Base-by-base conservation (phyloP, 2,113 vertebrate species). In the Channa maculata region DNA sequence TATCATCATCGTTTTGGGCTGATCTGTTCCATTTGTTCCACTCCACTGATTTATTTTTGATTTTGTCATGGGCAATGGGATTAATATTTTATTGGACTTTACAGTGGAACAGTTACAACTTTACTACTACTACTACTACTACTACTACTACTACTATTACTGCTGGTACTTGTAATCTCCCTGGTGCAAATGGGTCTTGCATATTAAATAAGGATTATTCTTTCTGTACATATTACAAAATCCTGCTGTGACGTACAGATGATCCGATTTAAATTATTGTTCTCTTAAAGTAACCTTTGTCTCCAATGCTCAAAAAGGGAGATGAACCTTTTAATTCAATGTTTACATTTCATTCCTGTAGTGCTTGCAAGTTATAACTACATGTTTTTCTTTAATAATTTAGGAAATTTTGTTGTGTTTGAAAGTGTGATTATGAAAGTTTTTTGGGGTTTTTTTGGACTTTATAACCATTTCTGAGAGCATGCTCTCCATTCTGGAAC, bases 1-100 rank as follows among this genome's bases (percentile, higher is more conserved):
- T 72, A 65, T 49, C 68, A 67, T 79, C 36, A 61, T 75, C 73
- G 75, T 62, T 77, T 75, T 73, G 39, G 63, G 64, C 45, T 71
- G 54, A 78, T 81, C 77, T 65, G 50, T 46, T 70, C 68, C 37
- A 65, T 65, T 79, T 86, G 67, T 61, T 61, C 65, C 58, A 41
- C 60, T 65, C 38, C 34, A 57, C 41, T 34, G 46, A 60, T 52
- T 69, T n/a, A 24, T 54, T 60, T 75, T 66, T 76, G 54, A 69
- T 77, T 77, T 67, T 51, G 41, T 59, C 34, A 55, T 46, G 45
- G 52, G 48, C 39, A 33, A 46, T 15, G 8, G 8, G 44, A 65
- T 63, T 38, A 2, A 45, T 41, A 8, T 57, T 33, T 24, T 36
- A 55, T 45, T 63, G 37, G 5, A 50, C 37, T 57, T 48, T 61